Evolutionary conservation across 2,113 vertebrate genomes (phyloP), one percentile per base, ranked within the genome.

Genomic region (sheep (Ovis aries)): DNA sequence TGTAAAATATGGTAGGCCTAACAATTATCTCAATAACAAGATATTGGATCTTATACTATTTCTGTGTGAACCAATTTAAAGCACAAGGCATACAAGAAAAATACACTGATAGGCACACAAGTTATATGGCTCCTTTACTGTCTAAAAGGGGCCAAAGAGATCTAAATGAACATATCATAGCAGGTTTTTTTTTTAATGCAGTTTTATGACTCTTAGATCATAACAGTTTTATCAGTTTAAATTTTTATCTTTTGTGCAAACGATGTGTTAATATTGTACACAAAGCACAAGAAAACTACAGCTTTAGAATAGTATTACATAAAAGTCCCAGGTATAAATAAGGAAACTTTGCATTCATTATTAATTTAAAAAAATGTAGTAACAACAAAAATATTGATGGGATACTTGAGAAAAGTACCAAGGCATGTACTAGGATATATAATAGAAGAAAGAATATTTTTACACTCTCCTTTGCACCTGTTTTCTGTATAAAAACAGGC

Each of bases 1-100:
- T 33, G 88, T 96, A 96, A 96, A 97, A 95, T 86, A 96, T 21
- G 25, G 52, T 92, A 62, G 48, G 53, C 50, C 92, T 87, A 90
- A 90, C 27, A 92, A 95, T 80, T 87, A 89, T 90, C 57, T 33
- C 55, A 94, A 71, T 84, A 97, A 91, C 19, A 90, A 96, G 55
- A 91, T 94, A 82, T 33, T 95, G 55, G 21, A 81, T 91, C 83
- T 91, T 62, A 92, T 0, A 85, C 19, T 7, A 59, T 81, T 92
- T 97, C 40, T 53, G 86, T 91, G 94, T 82, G 94, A 91, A 86
- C 36, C 19, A 94, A 13, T 91, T 85, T 45, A 92, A 95, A 94
- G 55, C 16, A 77, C 64, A 90, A 96, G 60, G 36, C 59, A 40
- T 82, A 52, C 48, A 74, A 97, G 43, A 52, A 40, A 95, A 95